phyloP scores from a whole-genome alignment of 2,113 vertebrate genomes.

The Urocolius indicus region DNA sequence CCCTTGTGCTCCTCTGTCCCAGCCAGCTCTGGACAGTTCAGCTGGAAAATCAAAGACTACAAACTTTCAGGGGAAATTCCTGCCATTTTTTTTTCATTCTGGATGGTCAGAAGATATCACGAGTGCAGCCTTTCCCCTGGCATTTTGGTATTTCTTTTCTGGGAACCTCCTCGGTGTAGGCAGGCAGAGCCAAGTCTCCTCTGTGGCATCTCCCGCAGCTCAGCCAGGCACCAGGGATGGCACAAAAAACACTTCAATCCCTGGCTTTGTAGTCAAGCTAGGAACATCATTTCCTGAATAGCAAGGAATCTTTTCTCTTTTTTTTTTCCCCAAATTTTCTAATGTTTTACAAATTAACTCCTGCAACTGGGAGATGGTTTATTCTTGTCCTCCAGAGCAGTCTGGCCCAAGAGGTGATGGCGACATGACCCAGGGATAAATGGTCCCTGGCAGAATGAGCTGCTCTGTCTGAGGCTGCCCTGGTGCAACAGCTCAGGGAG shows the following conservation, averaged over 20 bases:
- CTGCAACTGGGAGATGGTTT: neutral
- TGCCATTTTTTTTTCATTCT: conserved; percentile 26
- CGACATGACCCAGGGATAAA: neutral
- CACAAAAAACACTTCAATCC: neutral
- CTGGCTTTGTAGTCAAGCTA: neutral
- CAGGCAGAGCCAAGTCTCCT: neutral
- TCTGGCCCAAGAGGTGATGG: neutral
- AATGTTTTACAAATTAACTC: neutral
- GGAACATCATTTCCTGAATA: neutral
- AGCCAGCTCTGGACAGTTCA: neutral
- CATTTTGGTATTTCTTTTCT: neutral
- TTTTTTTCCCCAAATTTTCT: neutral
- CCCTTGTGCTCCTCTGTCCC: neutral
- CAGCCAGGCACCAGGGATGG: neutral
- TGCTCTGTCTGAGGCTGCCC: rapidly evolving
- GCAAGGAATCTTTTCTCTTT: neutral
- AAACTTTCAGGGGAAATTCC: conserved; percentile 24
- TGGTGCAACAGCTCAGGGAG: neutral
- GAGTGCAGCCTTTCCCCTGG: neutral
- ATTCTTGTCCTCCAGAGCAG: neutral
- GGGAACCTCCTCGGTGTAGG: neutral
- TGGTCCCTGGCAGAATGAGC: rapidly evolving
- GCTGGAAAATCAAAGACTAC: neutral
- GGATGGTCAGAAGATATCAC: neutral
- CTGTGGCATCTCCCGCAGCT: rapidly evolving